Conservation (phyloP, 2,888 invertebrate genomes). For the Syritta pipiens region DNA sequence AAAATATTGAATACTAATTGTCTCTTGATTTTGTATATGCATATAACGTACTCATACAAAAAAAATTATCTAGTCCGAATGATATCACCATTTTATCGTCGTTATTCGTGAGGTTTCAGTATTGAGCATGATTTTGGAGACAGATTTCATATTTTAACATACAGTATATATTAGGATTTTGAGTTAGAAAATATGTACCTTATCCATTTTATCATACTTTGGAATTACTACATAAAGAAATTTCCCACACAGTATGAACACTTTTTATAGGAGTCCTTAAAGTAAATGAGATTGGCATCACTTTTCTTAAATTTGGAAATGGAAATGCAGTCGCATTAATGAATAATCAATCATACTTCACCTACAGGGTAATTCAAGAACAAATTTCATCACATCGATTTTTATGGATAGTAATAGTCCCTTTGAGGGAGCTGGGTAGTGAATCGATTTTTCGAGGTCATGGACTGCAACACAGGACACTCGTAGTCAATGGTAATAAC, state of each 20-base stretch:
- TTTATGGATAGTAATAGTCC: not conserved
- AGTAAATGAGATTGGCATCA: conserved; percentile 10
- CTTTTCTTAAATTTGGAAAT: conserved; percentile 7
- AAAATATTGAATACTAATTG: too few relatives aligned
- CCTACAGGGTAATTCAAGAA: not conserved
- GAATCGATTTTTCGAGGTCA: conserved; percentile 33
- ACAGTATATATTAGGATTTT: too few relatives aligned
- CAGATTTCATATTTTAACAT: too few relatives aligned
- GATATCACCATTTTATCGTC: too few relatives aligned
- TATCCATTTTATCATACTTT: not conserved
- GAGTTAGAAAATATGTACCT: not conserved
- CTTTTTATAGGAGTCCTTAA: not conserved
- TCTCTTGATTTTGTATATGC: too few relatives aligned
- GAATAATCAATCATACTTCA: conserved; percentile 21
- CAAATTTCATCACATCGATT: not conserved
- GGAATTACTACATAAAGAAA: not conserved
- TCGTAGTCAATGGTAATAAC: not conserved
- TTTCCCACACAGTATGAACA: not conserved
- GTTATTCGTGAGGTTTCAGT: too few relatives aligned
- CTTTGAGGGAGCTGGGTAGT: not conserved
- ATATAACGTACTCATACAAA: too few relatives aligned
- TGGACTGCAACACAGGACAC: not conserved
- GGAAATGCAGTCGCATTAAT: conserved; percentile 14
- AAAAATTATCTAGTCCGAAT: too few relatives aligned
- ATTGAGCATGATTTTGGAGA: too few relatives aligned